Evolutionary conservation across 2,888 invertebrate species (phyloP), one percentile per base, ranked within the genome.

Genomic region (Apodemia zela): DNA sequence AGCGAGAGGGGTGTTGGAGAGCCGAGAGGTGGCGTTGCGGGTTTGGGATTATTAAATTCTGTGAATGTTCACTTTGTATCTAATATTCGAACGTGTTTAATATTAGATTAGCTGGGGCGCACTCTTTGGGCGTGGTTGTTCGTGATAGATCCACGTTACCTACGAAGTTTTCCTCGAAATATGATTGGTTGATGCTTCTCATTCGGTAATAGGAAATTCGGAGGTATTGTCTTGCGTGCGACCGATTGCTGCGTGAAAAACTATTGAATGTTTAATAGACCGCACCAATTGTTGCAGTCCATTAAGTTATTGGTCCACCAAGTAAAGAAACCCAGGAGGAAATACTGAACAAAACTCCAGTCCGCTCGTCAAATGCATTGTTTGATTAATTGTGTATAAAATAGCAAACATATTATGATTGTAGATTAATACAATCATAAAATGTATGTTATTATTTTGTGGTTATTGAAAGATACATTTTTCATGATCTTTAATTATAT

Each of bases 1-100:
- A 68, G 81, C 60, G 45, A 60, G 59, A 29, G 79, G 64, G 67
- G 42, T 42, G 42, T 15, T 42, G 0, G 42, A 70, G 62, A 17
- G 45, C 17, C 45, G 45, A 17, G 45, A 47, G 45, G 45, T 7
- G 45, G 60, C 13, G 15, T 65, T 72, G 65, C 68, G 79, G 79
- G 81, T 78, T 83, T 78, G 84, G 82, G 88, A 87, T 91, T 90
- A 90, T 90, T 89, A 89, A 91, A 90, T 90, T 90, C 88, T 84
- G 87, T 87, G 89, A 90, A 89, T 91, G 89, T 80, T 89, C 90
- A 89, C 86, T 89, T 89, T 90, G 90, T 91, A 88, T 90, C 88
- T 89, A 91, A 89, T 91, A 89, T 90, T 84, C 83, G 89, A 87
- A 89, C 87, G 89, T 87, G 87, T 89, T 91, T 89, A 91, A 90